Evolutionary conservation across 1,140 invertebrate genomes (phyloP).

Genomic region (Chironomus striatipennis): DNA sequence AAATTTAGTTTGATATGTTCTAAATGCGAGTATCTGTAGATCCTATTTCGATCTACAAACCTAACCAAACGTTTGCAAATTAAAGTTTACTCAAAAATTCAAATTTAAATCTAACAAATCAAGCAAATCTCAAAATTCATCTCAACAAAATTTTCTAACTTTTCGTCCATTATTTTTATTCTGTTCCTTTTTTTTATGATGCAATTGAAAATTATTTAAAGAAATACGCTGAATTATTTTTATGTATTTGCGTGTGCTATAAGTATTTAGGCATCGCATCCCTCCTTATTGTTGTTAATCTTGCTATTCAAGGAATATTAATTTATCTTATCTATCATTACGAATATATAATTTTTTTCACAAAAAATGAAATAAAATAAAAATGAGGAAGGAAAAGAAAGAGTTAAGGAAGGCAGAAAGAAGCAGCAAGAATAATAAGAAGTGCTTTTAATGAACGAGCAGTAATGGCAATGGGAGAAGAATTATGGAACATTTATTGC

Average conservation of each 20-base stretch:
- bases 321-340: conserved; percentile 22
- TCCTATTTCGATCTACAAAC: no score
- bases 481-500: conserved; percentile 22
- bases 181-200: background rate
- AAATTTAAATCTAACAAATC: no score
- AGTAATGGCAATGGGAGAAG: conserved; percentile 1
- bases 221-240: background rate
- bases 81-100: no score
- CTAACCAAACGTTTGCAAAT: no score
- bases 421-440: background rate
- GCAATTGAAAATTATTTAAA: conserved; percentile 15
- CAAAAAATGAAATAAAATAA: no score
- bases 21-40: no score
- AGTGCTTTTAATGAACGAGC: conserved; percentile 7
- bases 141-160: no score
- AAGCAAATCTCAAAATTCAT: no score
- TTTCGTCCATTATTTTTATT: no score
- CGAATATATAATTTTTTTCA: background rate
- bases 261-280: background rate
- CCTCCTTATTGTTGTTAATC: background rate
- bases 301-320: conserved; percentile 10
- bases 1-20: no score
- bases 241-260: background rate
- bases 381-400: background rate
- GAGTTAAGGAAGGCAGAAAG: background rate